Evolutionary conservation across 1,140 invertebrate genomes (phyloP), one percentile per base, ranked within the genome.

Genomic region (Drosophila tropicalis): DNA sequence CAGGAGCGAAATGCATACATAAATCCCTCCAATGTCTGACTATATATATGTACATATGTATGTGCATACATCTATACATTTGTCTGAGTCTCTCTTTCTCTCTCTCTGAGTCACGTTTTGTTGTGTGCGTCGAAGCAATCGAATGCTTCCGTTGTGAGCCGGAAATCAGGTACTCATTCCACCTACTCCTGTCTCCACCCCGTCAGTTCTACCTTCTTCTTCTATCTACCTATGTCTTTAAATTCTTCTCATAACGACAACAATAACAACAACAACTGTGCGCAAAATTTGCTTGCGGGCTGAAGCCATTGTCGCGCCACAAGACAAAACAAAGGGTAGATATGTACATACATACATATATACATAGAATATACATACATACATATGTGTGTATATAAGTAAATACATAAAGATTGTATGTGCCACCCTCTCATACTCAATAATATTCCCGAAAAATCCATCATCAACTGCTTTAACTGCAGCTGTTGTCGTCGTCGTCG

Each of bases 91-190:
- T 76, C 40, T 68, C 54, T 62, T 29, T 69, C 19, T 58, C 25
- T 34, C 0, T 22, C 13, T 36, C 44, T 51, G 44, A 51, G 44
- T 51, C 44, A 51, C 58, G 32, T 51, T 25, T 68, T 41, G 57
- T 47, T 63, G 74, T 79, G 68, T 82, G 62, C 47, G 58, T 73
- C 67, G 36, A 72, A 68, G 62, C 82, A 86, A 85, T 86, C 83
- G 83, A 87, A 87, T 89, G 83, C 84, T 89, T 89, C 85, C 84
- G 84, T 68, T 84, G 73, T 40, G 63, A 69, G 78, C 84, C 84
- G 84, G 84, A 89, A 90, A 89, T 89, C 84, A 89, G 84, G 84
- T 89, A 87, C 73, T 79, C 22, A 71, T 67, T 63, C 39, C 66
- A 76, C 10, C 61, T 12, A 40, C 66, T 9, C 25, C 29, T 29